Evolutionary conservation across 2,888 invertebrate genomes (phyloP).

Genomic region (Apotomis betuletana): DNA sequence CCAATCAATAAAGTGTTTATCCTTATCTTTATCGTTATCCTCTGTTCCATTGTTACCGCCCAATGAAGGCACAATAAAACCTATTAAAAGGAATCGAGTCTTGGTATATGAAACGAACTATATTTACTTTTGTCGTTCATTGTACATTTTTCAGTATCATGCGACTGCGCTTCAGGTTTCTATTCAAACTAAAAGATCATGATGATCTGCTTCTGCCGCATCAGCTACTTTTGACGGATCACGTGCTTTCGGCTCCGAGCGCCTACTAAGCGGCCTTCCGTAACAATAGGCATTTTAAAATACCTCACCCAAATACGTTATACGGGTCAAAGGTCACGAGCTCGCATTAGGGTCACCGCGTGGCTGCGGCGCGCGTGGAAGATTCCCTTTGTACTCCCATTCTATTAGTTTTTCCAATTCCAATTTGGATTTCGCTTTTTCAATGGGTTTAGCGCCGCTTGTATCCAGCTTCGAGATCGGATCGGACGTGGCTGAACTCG

Average conservation of each 20-base stretch:
- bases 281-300: slow-evolving; percentile 35
- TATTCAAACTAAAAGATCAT: too few species aligned
- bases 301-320: slow-evolving; percentile 35
- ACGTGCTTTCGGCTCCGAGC: neutral
- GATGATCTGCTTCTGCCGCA: too few species aligned
- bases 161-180: too few species aligned
- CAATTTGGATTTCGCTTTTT: slow-evolving; percentile 59
- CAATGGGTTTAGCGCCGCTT: slow-evolving; percentile 46
- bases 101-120: too few species aligned
- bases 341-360: slow-evolving; percentile 57
- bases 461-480: slow-evolving; percentile 34
- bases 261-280: neutral
- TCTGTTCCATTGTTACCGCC: too few species aligned
- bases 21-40: too few species aligned
- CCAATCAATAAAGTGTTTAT: too few species aligned
- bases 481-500: slow-evolving; percentile 51
- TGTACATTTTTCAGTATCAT: too few species aligned
- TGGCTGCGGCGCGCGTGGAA: slow-evolving; percentile 50
- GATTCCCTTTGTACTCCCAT: slow-evolving; percentile 62
- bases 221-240: neutral
- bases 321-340: slow-evolving; percentile 42
- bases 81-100: too few species aligned
- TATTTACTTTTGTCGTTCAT: too few species aligned
- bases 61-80: too few species aligned
- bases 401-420: slow-evolving; percentile 64